A percentile compares a stretch with the other conserved stretches of the same genome.
These are phyloP conservation scores for Caenorhabditis brenneri DNA, from an alignment of 1,140 invertebrate species.

Conservation along the genomic window DNA sequence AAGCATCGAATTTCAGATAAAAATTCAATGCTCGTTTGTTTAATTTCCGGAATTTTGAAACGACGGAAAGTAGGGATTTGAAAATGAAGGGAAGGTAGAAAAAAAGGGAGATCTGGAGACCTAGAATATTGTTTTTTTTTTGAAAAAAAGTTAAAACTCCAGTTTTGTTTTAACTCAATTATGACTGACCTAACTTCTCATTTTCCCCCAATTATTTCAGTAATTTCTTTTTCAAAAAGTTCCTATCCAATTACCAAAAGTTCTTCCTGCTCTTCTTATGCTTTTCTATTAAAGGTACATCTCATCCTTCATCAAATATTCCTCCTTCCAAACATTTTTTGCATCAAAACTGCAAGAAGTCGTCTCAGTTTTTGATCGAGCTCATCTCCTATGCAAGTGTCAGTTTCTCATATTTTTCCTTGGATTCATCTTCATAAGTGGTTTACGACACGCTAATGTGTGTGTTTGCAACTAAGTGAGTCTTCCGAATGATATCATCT, in stretches of 20 bases:
- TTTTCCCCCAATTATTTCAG: too few species aligned
- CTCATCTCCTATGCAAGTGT: neutral
- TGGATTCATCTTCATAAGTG: neutral
- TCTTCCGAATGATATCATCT: neutral
- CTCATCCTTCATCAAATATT: too few species aligned
- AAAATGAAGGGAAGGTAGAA: too few species aligned
- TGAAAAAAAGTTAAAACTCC: too few species aligned
- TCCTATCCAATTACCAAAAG: too few species aligned
- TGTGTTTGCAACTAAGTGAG: neutral
- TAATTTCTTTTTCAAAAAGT: too few species aligned
- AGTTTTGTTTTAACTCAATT: too few species aligned
- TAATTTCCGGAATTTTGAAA: conserved; percentile 1
- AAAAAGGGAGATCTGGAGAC: too few species aligned
- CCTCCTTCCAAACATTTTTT: neutral
- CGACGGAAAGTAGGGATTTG: neutral
- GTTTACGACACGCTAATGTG: neutral
- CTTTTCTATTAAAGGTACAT: too few species aligned
- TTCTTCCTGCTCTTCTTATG: too few species aligned
- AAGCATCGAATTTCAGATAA: conserved; percentile 20
- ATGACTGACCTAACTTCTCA: too few species aligned
- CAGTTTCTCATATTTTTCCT: neutral
- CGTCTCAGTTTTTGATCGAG: neutral
- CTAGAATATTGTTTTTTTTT: too few species aligned
- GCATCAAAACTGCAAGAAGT: neutral
- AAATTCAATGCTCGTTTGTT: neutral